Conservation (phyloP, 2,113 vertebrate species). For the Suncus etruscus region DNA sequence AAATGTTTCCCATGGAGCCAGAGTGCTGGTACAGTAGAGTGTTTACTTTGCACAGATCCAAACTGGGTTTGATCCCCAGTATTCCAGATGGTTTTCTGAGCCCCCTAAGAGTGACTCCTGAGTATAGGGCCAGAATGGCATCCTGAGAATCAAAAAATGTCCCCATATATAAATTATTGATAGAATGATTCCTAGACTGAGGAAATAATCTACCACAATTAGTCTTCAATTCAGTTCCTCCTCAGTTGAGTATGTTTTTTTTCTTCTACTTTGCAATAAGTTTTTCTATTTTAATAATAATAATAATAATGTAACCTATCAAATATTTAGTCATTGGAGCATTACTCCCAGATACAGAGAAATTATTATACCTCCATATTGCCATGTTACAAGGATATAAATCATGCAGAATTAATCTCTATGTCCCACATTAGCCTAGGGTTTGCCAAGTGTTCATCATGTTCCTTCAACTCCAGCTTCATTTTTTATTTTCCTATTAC, state of each 20-base stretch:
- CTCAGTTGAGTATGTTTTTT: too few relatives aligned
- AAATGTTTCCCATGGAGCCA: neutral
- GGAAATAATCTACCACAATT: neutral
- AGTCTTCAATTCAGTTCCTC: too few relatives aligned
- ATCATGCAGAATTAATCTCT: neutral
- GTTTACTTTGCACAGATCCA: neutral
- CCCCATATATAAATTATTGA: too few relatives aligned
- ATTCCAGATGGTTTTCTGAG: too few relatives aligned
- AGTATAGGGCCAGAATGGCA: too few relatives aligned
- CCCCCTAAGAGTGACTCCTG: too few relatives aligned
- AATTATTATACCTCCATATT: too few relatives aligned
- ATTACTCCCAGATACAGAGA: neutral
- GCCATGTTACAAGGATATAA: neutral
- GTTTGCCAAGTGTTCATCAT: neutral
- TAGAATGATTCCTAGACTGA: too few relatives aligned
- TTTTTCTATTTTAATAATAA: too few relatives aligned
- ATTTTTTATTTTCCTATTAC: fast-evolving
- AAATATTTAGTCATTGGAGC: neutral
- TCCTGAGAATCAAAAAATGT: too few relatives aligned
- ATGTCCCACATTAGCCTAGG: neutral
- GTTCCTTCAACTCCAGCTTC: neutral
- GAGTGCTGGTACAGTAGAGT: neutral
- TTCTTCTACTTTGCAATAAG: too few relatives aligned
- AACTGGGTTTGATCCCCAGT: too few relatives aligned
- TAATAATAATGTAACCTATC: neutral